These are phyloP conservation scores for Amyelois transitella DNA, from an alignment of 1,140 invertebrate species.

Conservation along the genomic window DNA sequence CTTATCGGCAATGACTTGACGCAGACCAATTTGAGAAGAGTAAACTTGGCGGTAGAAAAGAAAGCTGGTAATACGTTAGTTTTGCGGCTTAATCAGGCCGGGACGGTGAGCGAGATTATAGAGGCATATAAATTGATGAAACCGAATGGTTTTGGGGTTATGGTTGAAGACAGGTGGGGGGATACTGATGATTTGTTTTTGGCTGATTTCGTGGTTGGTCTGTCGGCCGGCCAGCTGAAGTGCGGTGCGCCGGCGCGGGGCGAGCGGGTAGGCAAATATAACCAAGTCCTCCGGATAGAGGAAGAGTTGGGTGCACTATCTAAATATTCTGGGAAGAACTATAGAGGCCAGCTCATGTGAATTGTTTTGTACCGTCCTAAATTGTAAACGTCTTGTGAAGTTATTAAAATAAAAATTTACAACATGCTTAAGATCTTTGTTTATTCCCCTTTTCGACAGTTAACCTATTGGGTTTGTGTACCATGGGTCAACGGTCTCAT, in stretches of 20 bases:
- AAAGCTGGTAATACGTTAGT: constrained; percentile 96
- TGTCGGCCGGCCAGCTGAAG: constrained; percentile 97
- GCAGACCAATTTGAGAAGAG: constrained; percentile 87
- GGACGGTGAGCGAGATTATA: constrained; percentile 95
- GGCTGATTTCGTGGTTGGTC: constrained; percentile 97
- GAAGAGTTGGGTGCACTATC: constrained; percentile 93
- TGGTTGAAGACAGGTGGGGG: constrained; percentile 92
- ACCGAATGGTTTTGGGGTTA: constrained; percentile 94
- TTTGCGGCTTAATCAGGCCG: constrained; percentile 98
- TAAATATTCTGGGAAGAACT: constrained; percentile 94
- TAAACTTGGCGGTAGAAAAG: constrained; percentile 94
- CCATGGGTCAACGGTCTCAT: too few species aligned
- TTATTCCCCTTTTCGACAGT: too few species aligned
- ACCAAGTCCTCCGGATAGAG: constrained; percentile 97
- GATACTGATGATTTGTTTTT: constrained; percentile 99
- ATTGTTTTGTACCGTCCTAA: neutral
- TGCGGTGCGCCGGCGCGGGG: constrained; percentile 97
- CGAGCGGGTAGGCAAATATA: constrained; percentile 97
- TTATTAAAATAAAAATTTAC: constrained; percentile 16
- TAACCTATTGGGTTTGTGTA: too few species aligned
- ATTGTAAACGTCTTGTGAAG: constrained; percentile 17
- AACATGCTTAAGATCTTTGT: too few species aligned
- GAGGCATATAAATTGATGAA: constrained; percentile 94
- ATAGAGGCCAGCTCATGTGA: constrained; percentile 76
- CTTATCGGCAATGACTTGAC: constrained; percentile 97